phyloP scores from a whole-genome alignment of 2,113 vertebrate genomes.

The Microcebus jonahi region DNA sequence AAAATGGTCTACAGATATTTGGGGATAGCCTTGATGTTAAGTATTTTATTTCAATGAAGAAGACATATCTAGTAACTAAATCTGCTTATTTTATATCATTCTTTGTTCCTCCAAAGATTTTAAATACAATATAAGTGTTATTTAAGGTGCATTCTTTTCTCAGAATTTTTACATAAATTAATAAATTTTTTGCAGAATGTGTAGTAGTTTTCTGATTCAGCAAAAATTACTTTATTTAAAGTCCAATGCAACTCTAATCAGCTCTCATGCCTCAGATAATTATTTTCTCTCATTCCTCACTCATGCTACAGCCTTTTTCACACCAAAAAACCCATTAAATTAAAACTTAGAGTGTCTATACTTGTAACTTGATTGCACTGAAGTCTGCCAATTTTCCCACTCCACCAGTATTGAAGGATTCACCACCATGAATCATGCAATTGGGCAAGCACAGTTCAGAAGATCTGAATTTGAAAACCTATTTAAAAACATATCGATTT shows the following conservation, averaged over 20 bases:
- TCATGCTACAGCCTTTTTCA: not conserved
- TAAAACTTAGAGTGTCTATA: not conserved
- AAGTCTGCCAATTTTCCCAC: not conserved
- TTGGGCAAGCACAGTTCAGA: not conserved
- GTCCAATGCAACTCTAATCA: slow-evolving; percentile 2
- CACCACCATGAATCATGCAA: not conserved
- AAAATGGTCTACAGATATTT: not conserved
- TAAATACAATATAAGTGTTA: not conserved
- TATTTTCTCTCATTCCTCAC: slow-evolving; percentile 18
- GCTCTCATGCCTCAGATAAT: slow-evolving; percentile 24
- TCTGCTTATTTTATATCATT: slow-evolving; percentile 13
- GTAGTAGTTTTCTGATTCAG: not conserved
- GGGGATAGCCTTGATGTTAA: not conserved
- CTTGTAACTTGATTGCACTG: not conserved
- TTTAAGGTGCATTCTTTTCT: not conserved
- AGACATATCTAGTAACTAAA: not conserved
- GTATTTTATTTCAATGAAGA: not conserved
- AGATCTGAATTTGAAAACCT: slow-evolving; percentile 47
- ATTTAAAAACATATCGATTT: slow-evolving; percentile 39
- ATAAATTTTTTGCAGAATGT: not conserved
- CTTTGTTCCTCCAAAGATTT: not conserved
- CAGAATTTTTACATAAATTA: slow-evolving; percentile 20
- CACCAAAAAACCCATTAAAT: slow-evolving; percentile 41
- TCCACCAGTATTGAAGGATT: not conserved
- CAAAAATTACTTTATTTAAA: slow-evolving; percentile 38